Conservation (phyloP, 2,797 vertebrate genomes). For the Triplophysa bombifrons region DNA sequence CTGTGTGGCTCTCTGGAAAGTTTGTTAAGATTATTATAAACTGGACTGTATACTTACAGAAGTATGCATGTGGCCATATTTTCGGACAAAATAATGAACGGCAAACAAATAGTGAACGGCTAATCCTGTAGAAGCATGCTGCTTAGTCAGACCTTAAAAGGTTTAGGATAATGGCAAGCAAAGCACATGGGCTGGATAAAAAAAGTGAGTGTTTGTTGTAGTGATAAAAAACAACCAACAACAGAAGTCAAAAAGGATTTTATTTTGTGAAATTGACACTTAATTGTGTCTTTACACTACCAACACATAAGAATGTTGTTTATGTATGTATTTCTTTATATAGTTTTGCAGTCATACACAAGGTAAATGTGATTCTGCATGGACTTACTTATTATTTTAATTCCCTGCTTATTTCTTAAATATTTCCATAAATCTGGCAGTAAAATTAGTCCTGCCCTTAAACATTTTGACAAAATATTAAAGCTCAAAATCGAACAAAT, state of each 20-base stretch:
- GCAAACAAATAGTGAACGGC: not conserved
- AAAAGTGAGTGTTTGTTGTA: too few species aligned
- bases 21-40: not conserved
- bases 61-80: not conserved
- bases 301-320: not conserved
- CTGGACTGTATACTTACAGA: not conserved
- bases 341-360: not conserved
- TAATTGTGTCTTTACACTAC: not conserved
- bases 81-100: not conserved
- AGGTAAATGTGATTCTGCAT: not conserved
- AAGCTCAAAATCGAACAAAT: slow-evolving; percentile 27
- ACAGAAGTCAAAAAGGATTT: too few species aligned
- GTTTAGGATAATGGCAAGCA: not conserved
- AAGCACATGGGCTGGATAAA: not conserved
- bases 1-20: not conserved
- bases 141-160: not conserved
- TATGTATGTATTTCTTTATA: not conserved
- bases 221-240: too few species aligned
- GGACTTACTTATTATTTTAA: not conserved
- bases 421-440: not conserved
- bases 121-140: not conserved
- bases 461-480: slow-evolving; percentile 48
- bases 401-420: not conserved
- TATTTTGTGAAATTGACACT: too few species aligned
- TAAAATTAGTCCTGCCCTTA: slow-evolving; percentile 31